Conservation (phyloP, 2,888 invertebrate genomes). For the Ormyrus labotus region DNA sequence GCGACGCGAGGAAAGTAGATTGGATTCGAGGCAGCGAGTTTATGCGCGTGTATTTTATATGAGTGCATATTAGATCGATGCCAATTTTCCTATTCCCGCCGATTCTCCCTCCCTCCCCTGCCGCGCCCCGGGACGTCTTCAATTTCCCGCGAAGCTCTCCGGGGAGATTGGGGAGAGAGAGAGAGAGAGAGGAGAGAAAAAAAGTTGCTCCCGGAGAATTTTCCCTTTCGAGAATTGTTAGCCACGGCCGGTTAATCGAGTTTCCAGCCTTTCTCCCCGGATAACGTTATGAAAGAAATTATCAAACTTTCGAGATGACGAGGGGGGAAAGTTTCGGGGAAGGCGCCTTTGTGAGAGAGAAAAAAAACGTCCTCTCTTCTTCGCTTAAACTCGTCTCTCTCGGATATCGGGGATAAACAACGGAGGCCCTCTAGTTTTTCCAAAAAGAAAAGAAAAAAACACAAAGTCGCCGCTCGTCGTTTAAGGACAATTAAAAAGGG, state of each 20-base stretch:
- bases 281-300: constrained; percentile 17
- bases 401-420: too few relatives aligned
- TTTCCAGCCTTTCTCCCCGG: constrained; percentile 15
- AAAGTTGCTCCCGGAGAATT: not conserved
- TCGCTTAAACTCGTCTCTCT: too few relatives aligned
- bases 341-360: not conserved
- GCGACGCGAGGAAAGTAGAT: constrained; percentile 26
- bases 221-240: too few relatives aligned
- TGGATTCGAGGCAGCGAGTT: constrained; percentile 25
- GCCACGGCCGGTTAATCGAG: constrained; percentile 2
- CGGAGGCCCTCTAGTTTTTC: too few relatives aligned
- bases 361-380: not conserved
- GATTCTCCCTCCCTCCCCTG: not conserved
- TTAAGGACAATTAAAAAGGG: constrained; percentile 6
- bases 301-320: constrained; percentile 13
- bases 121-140: constrained; percentile 1
- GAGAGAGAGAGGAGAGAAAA: not conserved
- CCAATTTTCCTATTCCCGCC: not conserved
- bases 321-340: not conserved
- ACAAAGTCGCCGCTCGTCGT: not conserved
- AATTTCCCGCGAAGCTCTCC: constrained; percentile 19
- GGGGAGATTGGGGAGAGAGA: not conserved
- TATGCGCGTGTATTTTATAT: constrained; percentile 19
- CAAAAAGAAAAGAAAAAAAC: not conserved
- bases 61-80: constrained; percentile 1